Evolutionary conservation across 2,113 vertebrate species (phyloP).

Genomic region (Redunca redunca): DNA sequence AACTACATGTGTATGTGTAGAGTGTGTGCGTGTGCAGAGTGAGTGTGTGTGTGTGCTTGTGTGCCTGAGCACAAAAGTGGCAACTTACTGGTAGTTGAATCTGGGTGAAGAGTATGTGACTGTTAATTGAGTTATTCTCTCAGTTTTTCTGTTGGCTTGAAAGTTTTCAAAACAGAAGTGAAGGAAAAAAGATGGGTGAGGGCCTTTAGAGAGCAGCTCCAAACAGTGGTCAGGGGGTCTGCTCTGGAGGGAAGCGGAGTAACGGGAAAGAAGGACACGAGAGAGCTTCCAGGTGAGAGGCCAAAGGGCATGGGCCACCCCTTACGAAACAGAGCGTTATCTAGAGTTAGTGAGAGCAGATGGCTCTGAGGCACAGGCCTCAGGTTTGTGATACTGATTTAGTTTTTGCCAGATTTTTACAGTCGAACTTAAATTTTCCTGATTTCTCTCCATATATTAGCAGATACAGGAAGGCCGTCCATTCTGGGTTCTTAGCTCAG

Average conservation of each 20-base stretch:
- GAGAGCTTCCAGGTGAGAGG: not conserved
- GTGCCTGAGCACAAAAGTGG: not conserved
- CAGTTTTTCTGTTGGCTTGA: not conserved
- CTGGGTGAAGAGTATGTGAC: not conserved
- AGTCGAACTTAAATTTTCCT: not conserved
- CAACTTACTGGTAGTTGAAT: not conserved
- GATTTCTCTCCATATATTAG: not conserved
- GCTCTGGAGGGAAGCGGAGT: not conserved
- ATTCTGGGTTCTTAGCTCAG: not conserved
- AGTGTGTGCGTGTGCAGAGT: not conserved
- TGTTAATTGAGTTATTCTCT: not conserved
- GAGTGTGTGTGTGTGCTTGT: accelerated
- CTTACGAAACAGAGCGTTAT: not conserved
- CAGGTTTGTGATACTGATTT: not conserved
- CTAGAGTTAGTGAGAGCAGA: not conserved
- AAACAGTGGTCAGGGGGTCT: not conserved
- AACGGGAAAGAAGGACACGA: not conserved
- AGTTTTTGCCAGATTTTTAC: not conserved
- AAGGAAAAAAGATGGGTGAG: not conserved
- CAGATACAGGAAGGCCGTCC: too few relatives aligned
- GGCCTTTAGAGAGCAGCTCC: not conserved
- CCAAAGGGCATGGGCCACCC: not conserved
- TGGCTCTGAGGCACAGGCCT: not conserved
- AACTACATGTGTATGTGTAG: not conserved
- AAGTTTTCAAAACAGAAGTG: not conserved